Evolutionary conservation across 2,113 vertebrate genomes (phyloP).

Genomic region (Hypanus sabinus): DNA sequence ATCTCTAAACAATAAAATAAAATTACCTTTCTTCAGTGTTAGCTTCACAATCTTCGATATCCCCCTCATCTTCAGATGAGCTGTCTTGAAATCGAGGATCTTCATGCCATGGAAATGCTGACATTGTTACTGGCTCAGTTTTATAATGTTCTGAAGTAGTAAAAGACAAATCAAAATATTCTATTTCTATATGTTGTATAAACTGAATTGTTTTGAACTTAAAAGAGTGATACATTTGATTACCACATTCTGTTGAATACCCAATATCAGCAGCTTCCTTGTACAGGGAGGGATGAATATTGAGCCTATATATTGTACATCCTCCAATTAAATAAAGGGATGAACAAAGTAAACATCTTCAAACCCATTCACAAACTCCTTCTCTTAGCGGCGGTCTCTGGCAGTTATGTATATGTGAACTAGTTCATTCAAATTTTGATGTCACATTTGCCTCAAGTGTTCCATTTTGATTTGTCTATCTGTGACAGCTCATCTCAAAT

Average conservation of each 20-base stretch:
- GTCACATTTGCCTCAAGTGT: too few relatives aligned
- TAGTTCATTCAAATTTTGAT: too few relatives aligned
- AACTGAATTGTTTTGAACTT: neutral
- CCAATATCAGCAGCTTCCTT: neutral
- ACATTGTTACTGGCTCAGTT: slow-evolving; percentile 55
- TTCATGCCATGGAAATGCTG: slow-evolving; percentile 67
- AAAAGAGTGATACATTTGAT: neutral
- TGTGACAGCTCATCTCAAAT: too few relatives aligned
- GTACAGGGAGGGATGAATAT: neutral
- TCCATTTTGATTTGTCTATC: too few relatives aligned
- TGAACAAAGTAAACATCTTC: too few relatives aligned
- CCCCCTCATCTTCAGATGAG: slow-evolving; percentile 74
- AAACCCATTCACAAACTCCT: too few relatives aligned
- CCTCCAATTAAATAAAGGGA: too few relatives aligned
- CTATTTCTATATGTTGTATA: neutral
- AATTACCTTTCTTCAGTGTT: slow-evolving; percentile 53
- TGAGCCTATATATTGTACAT: too few relatives aligned
- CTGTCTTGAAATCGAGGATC: slow-evolving; percentile 76
- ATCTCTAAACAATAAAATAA: neutral
- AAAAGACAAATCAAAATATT: neutral
- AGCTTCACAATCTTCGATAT: slow-evolving; percentile 40
- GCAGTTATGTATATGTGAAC: too few relatives aligned
- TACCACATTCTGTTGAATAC: neutral
- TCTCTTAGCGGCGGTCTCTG: too few relatives aligned
- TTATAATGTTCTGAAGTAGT: slow-evolving; percentile 60